A percentile compares a stretch with the other conserved stretches of the same genome.
These are phyloP conservation scores for Wasmannia auropunctata DNA, from an alignment of 1,140 invertebrate species.

Conservation along the genomic window DNA sequence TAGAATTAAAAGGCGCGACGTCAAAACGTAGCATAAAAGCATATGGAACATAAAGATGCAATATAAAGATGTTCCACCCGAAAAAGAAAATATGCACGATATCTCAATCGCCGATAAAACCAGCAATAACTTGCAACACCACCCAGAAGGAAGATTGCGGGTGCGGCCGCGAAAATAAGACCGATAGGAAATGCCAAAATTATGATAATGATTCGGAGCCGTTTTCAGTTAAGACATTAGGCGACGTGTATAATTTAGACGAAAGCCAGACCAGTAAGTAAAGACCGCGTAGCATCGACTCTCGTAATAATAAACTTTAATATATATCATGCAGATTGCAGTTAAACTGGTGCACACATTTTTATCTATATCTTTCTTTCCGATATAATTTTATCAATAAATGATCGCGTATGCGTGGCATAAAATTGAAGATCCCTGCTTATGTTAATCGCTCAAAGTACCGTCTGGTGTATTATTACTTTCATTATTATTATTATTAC, in stretches of 20 bases:
- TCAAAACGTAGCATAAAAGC: neutral
- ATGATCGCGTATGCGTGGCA: slow-evolving; percentile 40
- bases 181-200: slow-evolving; percentile 82
- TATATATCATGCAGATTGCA: slow-evolving; percentile 82
- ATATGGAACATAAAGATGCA: neutral
- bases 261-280: slow-evolving; percentile 80
- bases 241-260: slow-evolving; percentile 83
- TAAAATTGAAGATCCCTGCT: slow-evolving; percentile 48
- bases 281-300: slow-evolving; percentile 76
- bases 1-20: neutral
- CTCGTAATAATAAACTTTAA: slow-evolving; percentile 83
- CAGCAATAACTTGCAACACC: slow-evolving; percentile 82
- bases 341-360: slow-evolving; percentile 56
- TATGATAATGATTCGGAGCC: slow-evolving; percentile 84
- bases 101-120: slow-evolving; percentile 83
- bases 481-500: slow-evolving; percentile 32
- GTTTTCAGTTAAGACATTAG: slow-evolving; percentile 85
- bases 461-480: slow-evolving; percentile 36
- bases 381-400: slow-evolving; percentile 59
- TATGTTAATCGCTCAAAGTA: slow-evolving; percentile 38
- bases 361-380: slow-evolving; percentile 63
- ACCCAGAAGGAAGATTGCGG: slow-evolving; percentile 83
- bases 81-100: slow-evolving; percentile 65
- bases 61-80: neutral
- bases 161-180: slow-evolving; percentile 76